Evolutionary conservation across 2,888 invertebrate species (phyloP), one percentile per base, ranked within the genome.

Genomic region (Cheilosia vulpina): DNA sequence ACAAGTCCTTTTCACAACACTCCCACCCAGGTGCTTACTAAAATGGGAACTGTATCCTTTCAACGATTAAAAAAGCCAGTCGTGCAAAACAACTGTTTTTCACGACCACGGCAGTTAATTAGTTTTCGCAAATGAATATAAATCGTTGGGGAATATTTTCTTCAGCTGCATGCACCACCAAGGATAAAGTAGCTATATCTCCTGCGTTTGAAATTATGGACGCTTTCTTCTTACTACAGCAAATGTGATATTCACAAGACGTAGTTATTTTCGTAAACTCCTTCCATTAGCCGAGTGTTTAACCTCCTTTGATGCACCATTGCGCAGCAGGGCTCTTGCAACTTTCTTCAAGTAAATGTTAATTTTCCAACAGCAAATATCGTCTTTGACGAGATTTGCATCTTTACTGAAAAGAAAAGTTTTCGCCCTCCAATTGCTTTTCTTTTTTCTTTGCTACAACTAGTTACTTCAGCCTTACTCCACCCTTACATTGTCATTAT

Each of bases 401-500:
- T 52, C 34, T 24, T 34, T 45, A 15, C 7, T 47, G 2, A 17
- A 63, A 63, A 17, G 11, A 45, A 62, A 17, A 21, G 15, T 15
- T 15, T 34, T 38, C 13, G 15, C 5, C 52, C 3, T 52, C 27
- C 13, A 13, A 38, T 24, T 24, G 5, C 15, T 50, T 52, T 15
- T 5, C 2, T 21, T 63, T 65, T 38, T 19, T 7, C 31, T 31
- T 31, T 17, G 21, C 21, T 38, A 15, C 19, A 53, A 43, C 66
- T 41, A 66, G 52, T 43, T 68, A 38, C 43, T 31, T 9, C 15
- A 38, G 38, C 38, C 58, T 27, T 27, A 27, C 6, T 1, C 47
- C 34, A 17, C 17, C 62, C 55, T 62, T 55, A 57, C 75, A 57
- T 65, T 55, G 47, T 57, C 24, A 72, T 62, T 62, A 62, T 62